Evolutionary conservation across 2,113 vertebrate species (phyloP), one percentile per base, ranked within the genome.

Genomic region (Megalops atlanticus): DNA sequence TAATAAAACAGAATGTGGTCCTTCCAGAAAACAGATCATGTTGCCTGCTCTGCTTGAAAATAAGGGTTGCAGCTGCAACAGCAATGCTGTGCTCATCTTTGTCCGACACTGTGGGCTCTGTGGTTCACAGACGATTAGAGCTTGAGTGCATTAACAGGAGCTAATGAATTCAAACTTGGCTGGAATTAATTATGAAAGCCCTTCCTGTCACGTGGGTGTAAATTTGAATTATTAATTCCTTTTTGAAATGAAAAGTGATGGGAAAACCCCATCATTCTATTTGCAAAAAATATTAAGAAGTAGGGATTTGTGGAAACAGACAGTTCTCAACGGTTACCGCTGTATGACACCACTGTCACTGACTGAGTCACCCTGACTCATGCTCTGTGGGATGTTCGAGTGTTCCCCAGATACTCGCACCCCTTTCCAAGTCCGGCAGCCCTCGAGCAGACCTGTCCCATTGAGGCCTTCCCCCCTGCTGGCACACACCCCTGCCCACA

Each of bases 191-290:
- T 58, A 58, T 31, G 58, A 24, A 64, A 64, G 58, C n/a, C n/a
- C 11, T 64, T 64, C 58, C 58, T 27, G 58, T 64, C 58, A 64
- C n/a, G 5, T n/a, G n/a, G 58, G 58, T 24, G 8, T 64, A 27
- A 64, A 72, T 82, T 73, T 79, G 72, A 85, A 85, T 85, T 41
- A 80, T 80, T 84, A 31, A 81, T 69, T 78, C 31, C 45, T 5
- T 64, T 11, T 1, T 27, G 31, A 31, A 64, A 64, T 64, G n/a
- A 64, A 64, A 64, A 64, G n/a, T 64, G 58, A n/a, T 2, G n/a
- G 5, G 58, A 4, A 64, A 64, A 11, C 4, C n/a, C 7, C 21
- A 24, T 24, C 52, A 24, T 24, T 24, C 52, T 24, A n/a, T 58
- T 24, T 45, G 43, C 21, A 58, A 2, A 58, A 64, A 64, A 64